phyloP scores from a whole-genome alignment of 2,797 vertebrate species.

The Nasua narica region DNA sequence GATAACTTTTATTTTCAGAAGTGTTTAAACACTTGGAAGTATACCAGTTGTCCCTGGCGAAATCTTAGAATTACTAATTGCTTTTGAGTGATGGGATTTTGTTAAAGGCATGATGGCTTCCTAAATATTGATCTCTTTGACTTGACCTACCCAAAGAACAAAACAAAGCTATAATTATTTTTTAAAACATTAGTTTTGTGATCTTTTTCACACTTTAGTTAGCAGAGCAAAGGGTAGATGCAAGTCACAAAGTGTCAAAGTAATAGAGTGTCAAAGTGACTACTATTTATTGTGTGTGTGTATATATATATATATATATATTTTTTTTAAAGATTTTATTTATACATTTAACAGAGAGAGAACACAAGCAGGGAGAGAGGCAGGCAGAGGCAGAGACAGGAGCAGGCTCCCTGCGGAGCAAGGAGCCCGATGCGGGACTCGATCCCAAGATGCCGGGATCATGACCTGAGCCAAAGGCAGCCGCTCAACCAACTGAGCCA shows the following conservation, averaged over 20 bases:
- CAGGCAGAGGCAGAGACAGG: too few species aligned
- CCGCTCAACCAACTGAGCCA: too few species aligned
- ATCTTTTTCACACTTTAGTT: neutral
- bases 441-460: too few species aligned
- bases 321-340: too few species aligned
- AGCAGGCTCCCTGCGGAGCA: too few species aligned
- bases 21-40: neutral
- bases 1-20: neutral
- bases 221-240: neutral
- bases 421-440: too few species aligned
- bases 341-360: too few species aligned
- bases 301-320: too few species aligned
- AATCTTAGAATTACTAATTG: neutral
- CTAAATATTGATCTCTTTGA: neutral
- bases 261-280: neutral
- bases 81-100: slow-evolving; percentile 13
- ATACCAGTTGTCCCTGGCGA: neutral
- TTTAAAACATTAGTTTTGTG: neutral
- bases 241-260: neutral
- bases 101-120: neutral
- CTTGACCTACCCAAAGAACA: neutral
- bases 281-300: too few species aligned
- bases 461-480: too few species aligned
- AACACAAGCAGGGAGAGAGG: too few species aligned
- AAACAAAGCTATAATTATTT: neutral